A percentile compares a stretch with the other conserved stretches of the same genome.
Conservation (phyloP, 2,888 invertebrate species). For the Nebria brevicollis region DNA sequence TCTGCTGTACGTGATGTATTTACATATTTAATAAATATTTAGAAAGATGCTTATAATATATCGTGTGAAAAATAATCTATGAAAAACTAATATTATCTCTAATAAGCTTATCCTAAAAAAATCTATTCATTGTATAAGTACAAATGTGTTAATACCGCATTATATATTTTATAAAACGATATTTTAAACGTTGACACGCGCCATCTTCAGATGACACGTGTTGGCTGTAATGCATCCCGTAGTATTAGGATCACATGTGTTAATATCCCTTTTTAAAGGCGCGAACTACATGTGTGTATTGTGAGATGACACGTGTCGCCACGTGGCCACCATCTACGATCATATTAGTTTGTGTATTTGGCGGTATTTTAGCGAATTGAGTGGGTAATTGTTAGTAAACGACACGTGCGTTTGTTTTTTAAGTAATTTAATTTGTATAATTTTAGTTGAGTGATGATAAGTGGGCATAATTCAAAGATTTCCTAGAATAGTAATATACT, state of each 20-base stretch:
- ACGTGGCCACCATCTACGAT: constrained; percentile 6
- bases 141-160: too few species aligned
- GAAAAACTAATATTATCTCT: too few species aligned
- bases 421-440: constrained; percentile 2
- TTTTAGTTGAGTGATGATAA: not conserved
- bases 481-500: too few species aligned
- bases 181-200: not conserved
- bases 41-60: too few species aligned
- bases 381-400: constrained; percentile 15
- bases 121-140: too few species aligned
- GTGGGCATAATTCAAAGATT: too few species aligned
- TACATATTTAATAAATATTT: too few species aligned
- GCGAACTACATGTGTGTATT: constrained; percentile 10
- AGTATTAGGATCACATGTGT: not conserved
- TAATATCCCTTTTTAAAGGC: not conserved
- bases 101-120: too few species aligned
- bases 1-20: too few species aligned
- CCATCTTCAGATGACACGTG: constrained; percentile 27
- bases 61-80: too few species aligned
- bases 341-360: constrained; percentile 13
- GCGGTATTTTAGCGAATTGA: constrained; percentile 14
- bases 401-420: constrained; percentile 15
- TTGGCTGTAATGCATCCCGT: not conserved
- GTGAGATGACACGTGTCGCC: not conserved
- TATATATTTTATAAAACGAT: not conserved